Evolutionary conservation across 2,888 invertebrate species (phyloP).

Genomic region (Acronicta alni): DNA sequence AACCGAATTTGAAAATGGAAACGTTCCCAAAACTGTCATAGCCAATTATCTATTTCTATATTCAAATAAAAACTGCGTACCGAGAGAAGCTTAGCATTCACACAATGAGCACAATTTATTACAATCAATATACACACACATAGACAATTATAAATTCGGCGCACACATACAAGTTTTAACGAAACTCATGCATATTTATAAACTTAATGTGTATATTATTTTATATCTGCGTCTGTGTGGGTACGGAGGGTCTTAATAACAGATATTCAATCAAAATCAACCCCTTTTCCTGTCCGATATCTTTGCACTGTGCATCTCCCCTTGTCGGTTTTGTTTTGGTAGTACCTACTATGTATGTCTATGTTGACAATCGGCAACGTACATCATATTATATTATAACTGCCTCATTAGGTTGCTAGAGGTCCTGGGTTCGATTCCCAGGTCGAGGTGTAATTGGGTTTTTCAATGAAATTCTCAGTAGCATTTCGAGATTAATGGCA

Average conservation of each 20-base stretch:
- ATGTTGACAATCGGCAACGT: constrained; percentile 39
- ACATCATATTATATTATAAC: constrained; percentile 5
- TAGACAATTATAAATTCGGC: constrained; percentile 60
- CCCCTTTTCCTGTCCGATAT: constrained; percentile 87
- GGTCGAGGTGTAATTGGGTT: no score
- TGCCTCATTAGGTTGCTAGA: no score
- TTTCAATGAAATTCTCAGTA: no score
- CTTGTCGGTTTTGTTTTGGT: constrained; percentile 75
- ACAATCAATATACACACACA: constrained; percentile 62
- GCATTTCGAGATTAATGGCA: no score
- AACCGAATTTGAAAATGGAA: constrained; percentile 24
- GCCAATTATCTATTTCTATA: constrained; percentile 14
- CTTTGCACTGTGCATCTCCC: constrained; percentile 85
- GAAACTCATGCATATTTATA: constrained; percentile 88
- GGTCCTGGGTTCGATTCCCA: no score
- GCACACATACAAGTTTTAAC: constrained; percentile 80
- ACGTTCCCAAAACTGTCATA: constrained; percentile 5
- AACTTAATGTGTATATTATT: constrained; percentile 86
- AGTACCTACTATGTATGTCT: constrained; percentile 44
- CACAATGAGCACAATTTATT: constrained; percentile 60
- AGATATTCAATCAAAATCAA: constrained; percentile 89
- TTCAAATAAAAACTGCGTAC: constrained; percentile 30
- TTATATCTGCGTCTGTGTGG: constrained; percentile 82
- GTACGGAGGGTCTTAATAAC: constrained; percentile 85
- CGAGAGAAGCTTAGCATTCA: constrained; percentile 38